Percentiles rank a stretch among this genome's conserved stretches.
Conservation (phyloP, 2,113 vertebrate species). For the Morone saxatilis region DNA sequence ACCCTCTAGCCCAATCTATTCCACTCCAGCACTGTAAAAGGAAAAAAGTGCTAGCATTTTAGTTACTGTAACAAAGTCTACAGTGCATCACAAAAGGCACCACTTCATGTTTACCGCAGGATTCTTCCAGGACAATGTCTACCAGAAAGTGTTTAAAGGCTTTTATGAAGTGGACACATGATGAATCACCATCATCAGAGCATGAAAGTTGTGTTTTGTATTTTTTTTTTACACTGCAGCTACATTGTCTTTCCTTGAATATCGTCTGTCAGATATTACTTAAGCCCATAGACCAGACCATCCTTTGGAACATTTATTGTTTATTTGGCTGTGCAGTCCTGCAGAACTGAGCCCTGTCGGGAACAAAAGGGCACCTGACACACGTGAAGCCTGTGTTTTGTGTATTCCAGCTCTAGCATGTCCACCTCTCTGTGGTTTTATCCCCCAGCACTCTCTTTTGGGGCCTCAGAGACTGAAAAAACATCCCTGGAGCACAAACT, state of each 20-base stretch:
- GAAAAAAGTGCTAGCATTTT: constrained; percentile 13
- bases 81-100: constrained; percentile 16
- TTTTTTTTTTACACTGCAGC: not conserved
- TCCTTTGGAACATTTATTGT: constrained; percentile 53
- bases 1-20: constrained; percentile 32
- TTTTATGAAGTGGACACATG: constrained; percentile 9
- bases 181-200: constrained; percentile 13
- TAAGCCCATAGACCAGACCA: not conserved
- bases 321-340: constrained; percentile 63
- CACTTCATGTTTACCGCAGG: constrained; percentile 3
- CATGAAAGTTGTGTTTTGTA: not conserved
- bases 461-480: constrained; percentile 42
- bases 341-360: constrained; percentile 66
- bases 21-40: not conserved
- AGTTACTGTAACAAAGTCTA: constrained; percentile 28
- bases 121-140: not conserved
- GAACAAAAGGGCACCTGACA: constrained; percentile 72
- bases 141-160: not conserved
- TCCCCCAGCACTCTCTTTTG: constrained; percentile 17
- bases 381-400: constrained; percentile 56
- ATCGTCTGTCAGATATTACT: constrained; percentile 40
- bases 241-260: constrained; percentile 11
- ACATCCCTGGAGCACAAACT: constrained; percentile 43
- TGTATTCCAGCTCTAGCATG: constrained; percentile 52
- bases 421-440: constrained; percentile 31